Percentiles rank a stretch among this genome's conserved stretches.
Conservation (phyloP, 2,113 vertebrate genomes). For the Oncorhynchus kisutch region DNA sequence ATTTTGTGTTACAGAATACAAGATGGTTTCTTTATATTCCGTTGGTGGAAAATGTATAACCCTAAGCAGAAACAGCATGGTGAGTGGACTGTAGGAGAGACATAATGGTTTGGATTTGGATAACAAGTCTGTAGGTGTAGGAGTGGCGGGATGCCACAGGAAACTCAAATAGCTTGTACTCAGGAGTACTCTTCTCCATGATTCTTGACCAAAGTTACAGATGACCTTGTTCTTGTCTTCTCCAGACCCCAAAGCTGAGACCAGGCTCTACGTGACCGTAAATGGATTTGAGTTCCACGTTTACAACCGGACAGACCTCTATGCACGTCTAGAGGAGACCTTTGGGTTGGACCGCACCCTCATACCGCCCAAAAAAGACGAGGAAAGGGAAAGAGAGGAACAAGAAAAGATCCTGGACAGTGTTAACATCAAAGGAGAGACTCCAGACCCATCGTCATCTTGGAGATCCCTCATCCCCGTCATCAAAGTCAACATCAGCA, state of each 20-base stretch:
- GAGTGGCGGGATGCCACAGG: too few relatives aligned
- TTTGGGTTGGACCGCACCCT: constrained; percentile 95
- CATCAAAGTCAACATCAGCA: constrained; percentile 97
- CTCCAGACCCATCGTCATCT: constrained; percentile 87
- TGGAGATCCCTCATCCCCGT: constrained; percentile 98
- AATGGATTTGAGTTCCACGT: constrained; percentile 98
- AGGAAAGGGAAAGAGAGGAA: constrained; percentile 79
- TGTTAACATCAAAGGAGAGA: constrained; percentile 88
- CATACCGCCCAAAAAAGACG: constrained; percentile 81
- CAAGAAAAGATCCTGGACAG: constrained; percentile 82
- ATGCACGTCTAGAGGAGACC: constrained; percentile 88
- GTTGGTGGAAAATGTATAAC: constrained; percentile 99
- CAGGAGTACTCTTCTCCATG: neutral
- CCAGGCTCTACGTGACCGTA: constrained; percentile 91
- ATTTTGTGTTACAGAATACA: constrained; percentile 82
- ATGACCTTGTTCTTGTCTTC: constrained; percentile 25
- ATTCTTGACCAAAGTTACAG: too few relatives aligned
- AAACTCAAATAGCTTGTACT: too few relatives aligned
- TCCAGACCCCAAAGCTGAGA: constrained; percentile 96
- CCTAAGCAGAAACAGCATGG: constrained; percentile 98
- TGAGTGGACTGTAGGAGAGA: constrained; percentile 60
- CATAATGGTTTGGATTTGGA: neutral
- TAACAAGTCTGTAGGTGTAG: neutral
- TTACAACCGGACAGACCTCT: constrained; percentile 95
- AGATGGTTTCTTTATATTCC: constrained; percentile 97